Evolutionary conservation across 1,140 invertebrate species (phyloP), one percentile per base, ranked within the genome.

Genomic region (Temnothorax longispinosus): DNA sequence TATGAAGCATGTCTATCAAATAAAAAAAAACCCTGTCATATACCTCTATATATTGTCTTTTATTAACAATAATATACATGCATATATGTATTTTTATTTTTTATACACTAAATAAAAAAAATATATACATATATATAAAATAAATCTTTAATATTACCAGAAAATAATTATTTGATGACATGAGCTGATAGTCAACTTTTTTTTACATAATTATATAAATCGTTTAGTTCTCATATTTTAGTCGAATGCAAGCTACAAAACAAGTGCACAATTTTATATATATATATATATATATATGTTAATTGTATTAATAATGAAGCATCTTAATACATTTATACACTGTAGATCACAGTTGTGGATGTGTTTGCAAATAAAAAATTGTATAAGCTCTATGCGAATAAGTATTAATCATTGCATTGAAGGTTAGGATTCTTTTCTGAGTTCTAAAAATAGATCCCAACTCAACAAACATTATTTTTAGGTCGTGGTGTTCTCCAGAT

Each of bases 371-470:
- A 15, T 62, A 64, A 62, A 65, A 76, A 21, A 44, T 67, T 18
- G 11, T 18, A n/a, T 0, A 41, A 75, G 35, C 32, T 44, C 76
- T 47, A 56, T 47, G 44, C 76, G 27, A 76, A 81, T 76, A 54
- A 60, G 32, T 52, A 50, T 44, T 18, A 32, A 85, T 41, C n/a
- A 87, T 58, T 56, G 65, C 64, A 32, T 64, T 41, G 54, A 80
- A 81, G 71, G 87, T 88, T 88, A 90, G 71, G 88, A 78, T 82
- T 88, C 84, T 85, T 90, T 86, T 77, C 38, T 74, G n/a, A 35
- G 50, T 7, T 21, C 78, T 38, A 90, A 89, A 89, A 90, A 89
- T 89, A 89, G 88, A 85, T 52, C 60, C 54, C 56, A 35, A 69
- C 60, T 88, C 75, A 88, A 56, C 56, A 80, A 86, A 80, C 21